Conservation (phyloP, 2,888 invertebrate species). For the Lutraria lutraria region DNA sequence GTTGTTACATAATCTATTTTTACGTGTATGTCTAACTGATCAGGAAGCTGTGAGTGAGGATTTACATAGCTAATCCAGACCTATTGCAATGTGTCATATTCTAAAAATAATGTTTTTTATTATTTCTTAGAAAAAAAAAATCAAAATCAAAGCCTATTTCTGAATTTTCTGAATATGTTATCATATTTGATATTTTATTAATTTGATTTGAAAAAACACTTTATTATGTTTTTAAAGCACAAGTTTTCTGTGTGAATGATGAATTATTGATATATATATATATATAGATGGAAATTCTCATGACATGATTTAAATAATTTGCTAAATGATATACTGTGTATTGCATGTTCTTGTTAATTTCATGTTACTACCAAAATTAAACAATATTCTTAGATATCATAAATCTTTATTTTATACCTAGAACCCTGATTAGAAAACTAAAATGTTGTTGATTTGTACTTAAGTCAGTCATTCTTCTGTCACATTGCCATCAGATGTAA, state of each 20-base stretch:
- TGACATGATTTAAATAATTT: background rate
- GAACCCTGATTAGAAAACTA: background rate
- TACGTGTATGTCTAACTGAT: too few relatives aligned
- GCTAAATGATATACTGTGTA: conserved; percentile 16
- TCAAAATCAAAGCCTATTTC: too few relatives aligned
- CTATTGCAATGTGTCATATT: too few relatives aligned
- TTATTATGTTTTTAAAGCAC: background rate
- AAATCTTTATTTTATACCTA: background rate
- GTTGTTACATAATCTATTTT: too few relatives aligned
- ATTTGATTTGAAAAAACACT: background rate
- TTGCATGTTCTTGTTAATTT: conserved; percentile 24
- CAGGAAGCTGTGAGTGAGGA: too few relatives aligned
- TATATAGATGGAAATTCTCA: background rate
- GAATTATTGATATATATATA: background rate
- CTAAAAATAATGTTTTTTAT: too few relatives aligned
- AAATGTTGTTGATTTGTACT: too few relatives aligned
- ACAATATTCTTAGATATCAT: conserved; percentile 16
- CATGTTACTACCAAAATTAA: conserved; percentile 26
- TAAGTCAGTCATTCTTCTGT: too few relatives aligned
- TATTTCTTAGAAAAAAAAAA: too few relatives aligned
- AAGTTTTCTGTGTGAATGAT: background rate
- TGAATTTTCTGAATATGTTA: too few relatives aligned
- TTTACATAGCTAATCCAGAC: too few relatives aligned
- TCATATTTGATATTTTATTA: background rate
- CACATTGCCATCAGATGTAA: too few relatives aligned